Conservation (phyloP, 1,140 invertebrate species). For the Trinorchestia longiramus region DNA sequence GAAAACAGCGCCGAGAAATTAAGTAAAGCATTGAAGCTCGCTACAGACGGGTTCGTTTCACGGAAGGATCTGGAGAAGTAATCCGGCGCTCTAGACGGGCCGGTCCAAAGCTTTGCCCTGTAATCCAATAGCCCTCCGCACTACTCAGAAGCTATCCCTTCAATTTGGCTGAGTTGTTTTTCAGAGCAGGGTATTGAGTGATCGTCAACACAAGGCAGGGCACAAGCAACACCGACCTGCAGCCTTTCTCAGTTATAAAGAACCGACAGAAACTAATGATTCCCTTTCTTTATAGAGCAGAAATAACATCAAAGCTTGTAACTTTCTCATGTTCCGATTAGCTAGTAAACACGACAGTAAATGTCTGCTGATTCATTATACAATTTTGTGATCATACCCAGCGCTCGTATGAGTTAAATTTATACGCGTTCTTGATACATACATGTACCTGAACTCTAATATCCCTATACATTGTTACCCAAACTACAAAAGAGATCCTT, state of each 20-base stretch:
- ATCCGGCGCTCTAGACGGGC: conserved; percentile 21
- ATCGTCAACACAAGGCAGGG: not conserved
- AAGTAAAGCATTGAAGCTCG: not conserved
- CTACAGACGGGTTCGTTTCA: conserved; percentile 29
- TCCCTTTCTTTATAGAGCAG: not conserved
- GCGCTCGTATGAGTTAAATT: too few species aligned
- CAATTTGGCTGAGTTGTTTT: conserved; percentile 52
- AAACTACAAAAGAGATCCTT: too few species aligned
- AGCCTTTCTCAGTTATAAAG: not conserved
- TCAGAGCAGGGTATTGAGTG: not conserved
- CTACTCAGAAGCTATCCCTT: conserved; percentile 54
- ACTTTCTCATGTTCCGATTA: too few species aligned
- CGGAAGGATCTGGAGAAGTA: conserved; percentile 32
- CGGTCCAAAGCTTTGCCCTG: conserved; percentile 31
- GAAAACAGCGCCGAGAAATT: conserved; percentile 1
- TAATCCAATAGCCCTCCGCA: conserved; percentile 37
- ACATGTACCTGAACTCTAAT: too few species aligned
- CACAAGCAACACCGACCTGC: not conserved
- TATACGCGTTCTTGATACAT: too few species aligned
- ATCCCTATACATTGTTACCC: too few species aligned
- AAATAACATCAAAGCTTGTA: not conserved
- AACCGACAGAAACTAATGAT: not conserved
- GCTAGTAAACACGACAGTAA: too few species aligned
- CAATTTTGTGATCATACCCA: too few species aligned
- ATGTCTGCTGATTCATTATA: too few species aligned